Conservation (phyloP, 1,140 invertebrate species). For the Lepidurus arcticus region DNA sequence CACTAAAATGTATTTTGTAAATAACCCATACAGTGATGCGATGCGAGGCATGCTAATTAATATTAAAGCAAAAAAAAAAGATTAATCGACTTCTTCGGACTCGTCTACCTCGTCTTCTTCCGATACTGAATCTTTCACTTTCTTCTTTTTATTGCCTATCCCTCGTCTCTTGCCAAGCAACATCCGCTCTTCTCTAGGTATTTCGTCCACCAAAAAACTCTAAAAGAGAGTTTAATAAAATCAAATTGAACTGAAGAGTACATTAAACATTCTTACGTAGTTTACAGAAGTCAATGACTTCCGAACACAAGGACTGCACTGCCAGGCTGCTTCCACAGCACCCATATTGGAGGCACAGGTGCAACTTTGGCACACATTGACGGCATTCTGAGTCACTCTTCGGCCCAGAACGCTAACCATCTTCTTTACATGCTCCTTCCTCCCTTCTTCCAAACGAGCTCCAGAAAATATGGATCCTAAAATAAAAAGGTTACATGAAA, state of each 20-base stretch:
- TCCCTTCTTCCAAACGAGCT: neutral
- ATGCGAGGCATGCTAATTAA: neutral
- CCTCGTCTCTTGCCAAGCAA: neutral
- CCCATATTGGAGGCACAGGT: neutral
- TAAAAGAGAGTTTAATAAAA: neutral
- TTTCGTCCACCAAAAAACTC: neutral
- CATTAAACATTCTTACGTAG: constrained; percentile 23
- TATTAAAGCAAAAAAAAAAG: neutral
- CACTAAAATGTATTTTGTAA: neutral
- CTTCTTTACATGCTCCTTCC: neutral
- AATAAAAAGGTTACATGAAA: constrained; percentile 33
- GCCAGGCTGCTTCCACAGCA: constrained; percentile 35
- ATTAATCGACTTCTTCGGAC: neutral
- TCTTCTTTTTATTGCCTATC: neutral
- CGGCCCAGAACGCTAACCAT: neutral
- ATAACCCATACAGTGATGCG: neutral
- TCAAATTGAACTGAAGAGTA: neutral
- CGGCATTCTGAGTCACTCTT: neutral
- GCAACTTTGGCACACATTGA: neutral
- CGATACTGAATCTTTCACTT: neutral
- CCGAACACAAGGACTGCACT: constrained; percentile 32
- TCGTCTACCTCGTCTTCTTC: neutral
- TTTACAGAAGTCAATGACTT: constrained; percentile 24
- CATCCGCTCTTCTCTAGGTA: neutral
- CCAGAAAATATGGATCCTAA: constrained; percentile 35